A percentile compares a stretch with the other conserved stretches of the same genome.
Conservation (phyloP, 2,888 invertebrate genomes). For the Lycocerus yunnanus region DNA sequence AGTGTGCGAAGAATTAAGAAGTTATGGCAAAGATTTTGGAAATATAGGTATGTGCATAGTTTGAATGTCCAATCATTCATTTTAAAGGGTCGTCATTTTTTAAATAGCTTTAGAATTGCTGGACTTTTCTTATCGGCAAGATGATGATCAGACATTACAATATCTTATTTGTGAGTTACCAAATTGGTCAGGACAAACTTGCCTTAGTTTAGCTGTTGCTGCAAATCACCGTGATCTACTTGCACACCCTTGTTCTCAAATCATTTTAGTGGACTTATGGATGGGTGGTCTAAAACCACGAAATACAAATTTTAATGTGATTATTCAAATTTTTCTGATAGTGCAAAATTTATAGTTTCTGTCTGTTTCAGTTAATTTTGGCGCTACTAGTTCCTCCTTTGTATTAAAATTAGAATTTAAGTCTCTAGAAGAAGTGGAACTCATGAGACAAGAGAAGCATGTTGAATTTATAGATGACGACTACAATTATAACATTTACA, state of each 20-base stretch:
- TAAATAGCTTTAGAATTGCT: constrained; percentile 85
- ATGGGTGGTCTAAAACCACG: constrained; percentile 97
- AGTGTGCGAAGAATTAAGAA: constrained; percentile 89
- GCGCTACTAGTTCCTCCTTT: constrained; percentile 87
- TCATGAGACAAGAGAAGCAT: constrained; percentile 98
- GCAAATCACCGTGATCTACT: constrained; percentile 92
- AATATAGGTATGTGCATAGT: constrained; percentile 74
- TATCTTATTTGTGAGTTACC: constrained; percentile 94
- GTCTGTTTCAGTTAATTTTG: constrained; percentile 68
- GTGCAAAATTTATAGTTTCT: constrained; percentile 56
- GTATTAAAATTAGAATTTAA: constrained; percentile 93
- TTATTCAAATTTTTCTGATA: not conserved
- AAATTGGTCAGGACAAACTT: constrained; percentile 98
- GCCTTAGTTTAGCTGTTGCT: constrained; percentile 92
- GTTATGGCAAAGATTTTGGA: constrained; percentile 92
- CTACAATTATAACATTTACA: constrained; percentile 70
- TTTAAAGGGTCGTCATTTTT: constrained; percentile 38
- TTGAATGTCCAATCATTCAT: not conserved
- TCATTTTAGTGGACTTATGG: constrained; percentile 98
- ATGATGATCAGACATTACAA: constrained; percentile 94
- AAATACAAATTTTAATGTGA: constrained; percentile 93
- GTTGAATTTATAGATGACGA: constrained; percentile 82
- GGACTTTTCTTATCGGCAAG: constrained; percentile 95
- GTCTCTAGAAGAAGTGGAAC: constrained; percentile 94
- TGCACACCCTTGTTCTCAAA: constrained; percentile 94